phyloP scores from a whole-genome alignment of 1,140 invertebrate genomes.

The Saxidomus purpurata region DNA sequence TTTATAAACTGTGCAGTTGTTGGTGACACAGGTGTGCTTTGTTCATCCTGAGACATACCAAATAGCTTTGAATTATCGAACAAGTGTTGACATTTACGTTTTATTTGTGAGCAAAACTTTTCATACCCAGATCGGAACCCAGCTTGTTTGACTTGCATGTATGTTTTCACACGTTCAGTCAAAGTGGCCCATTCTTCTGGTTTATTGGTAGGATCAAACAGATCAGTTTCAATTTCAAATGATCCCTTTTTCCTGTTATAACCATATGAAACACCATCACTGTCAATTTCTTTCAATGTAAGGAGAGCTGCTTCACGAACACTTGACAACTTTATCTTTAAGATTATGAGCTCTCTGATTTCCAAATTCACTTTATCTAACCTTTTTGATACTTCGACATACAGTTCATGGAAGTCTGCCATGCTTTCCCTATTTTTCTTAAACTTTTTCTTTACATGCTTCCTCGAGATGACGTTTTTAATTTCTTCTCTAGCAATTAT shows the following conservation, averaged over 20 bases:
- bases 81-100: conserved; percentile 43
- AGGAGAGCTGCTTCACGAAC: conserved; percentile 51
- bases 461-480: conserved; percentile 56
- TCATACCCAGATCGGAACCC: conserved; percentile 54
- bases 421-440: conserved; percentile 14
- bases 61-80: conserved; percentile 59
- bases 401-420: conserved; percentile 39
- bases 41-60: not conserved
- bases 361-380: conserved; percentile 37
- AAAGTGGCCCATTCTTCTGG: conserved; percentile 63
- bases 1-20: conserved; percentile 34
- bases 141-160: conserved; percentile 46
- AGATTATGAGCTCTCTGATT: conserved; percentile 45
- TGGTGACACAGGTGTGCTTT: not conserved
- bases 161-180: conserved; percentile 54
- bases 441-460: conserved; percentile 61
- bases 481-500: conserved; percentile 58
- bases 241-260: conserved; percentile 61
- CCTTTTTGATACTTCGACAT: conserved; percentile 51
- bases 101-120: conserved; percentile 49
- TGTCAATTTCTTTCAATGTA: conserved; percentile 56
- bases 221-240: conserved; percentile 63
- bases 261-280: conserved; percentile 52
- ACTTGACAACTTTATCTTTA: conserved; percentile 57
- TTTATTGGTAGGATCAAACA: conserved; percentile 48